phyloP scores from a whole-genome alignment of 1,140 invertebrate species.

The Leucophenga varia region DNA sequence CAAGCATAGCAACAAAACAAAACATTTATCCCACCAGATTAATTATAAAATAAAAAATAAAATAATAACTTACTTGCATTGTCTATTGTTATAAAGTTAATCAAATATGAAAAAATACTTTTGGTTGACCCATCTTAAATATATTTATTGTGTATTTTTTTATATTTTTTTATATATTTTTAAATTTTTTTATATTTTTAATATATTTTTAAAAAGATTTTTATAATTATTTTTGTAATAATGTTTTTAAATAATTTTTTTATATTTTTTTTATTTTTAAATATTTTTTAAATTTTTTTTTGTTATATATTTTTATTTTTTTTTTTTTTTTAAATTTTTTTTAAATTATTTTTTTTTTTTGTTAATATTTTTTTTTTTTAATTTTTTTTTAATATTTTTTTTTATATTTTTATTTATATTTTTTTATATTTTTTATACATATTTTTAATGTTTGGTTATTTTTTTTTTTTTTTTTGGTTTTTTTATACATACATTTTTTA shows the following conservation, averaged over 20 bases:
- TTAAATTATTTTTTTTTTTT: neutral
- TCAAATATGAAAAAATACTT: no score
- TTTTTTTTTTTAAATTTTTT: neutral
- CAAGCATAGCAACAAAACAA: conserved; percentile 22
- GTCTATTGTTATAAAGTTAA: conserved; percentile 5
- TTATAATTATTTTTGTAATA: neutral
- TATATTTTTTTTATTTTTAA: neutral
- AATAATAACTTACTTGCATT: conserved; percentile 12
- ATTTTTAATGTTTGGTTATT: no score
- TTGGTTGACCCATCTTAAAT: neutral
- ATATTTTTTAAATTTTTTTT: neutral
- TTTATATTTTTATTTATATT: neutral
- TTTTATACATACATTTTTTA: no score
- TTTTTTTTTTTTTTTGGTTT: no score
- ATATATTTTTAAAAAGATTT: conserved; percentile 1
- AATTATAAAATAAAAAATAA: conserved; percentile 7
- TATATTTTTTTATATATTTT: conserved; percentile 11
- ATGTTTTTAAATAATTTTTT: neutral
- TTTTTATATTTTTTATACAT: no score
- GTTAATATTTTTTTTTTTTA: neutral
- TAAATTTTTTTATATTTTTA: conserved; percentile 7
- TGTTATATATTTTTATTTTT: neutral
- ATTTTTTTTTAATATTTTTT: neutral
- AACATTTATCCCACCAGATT: conserved; percentile 52
- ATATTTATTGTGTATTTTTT: conserved; percentile 6